Evolutionary conservation across 2,797 vertebrate species (phyloP).

Genomic region (Catamblyrhynchus diadema): DNA sequence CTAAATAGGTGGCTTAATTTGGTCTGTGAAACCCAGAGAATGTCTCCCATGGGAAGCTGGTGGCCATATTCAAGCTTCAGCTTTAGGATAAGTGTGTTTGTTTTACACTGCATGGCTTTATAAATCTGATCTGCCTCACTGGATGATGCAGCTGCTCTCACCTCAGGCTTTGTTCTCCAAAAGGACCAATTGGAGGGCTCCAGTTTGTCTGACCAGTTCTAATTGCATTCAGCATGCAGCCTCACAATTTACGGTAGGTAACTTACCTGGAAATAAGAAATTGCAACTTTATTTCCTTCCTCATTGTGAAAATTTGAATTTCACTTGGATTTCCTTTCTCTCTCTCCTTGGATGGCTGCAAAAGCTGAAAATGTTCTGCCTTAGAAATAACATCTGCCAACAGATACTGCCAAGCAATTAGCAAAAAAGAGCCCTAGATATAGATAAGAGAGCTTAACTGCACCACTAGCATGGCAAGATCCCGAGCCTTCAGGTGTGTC

Average conservation of each 20-base stretch:
- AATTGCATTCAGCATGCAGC: not conserved
- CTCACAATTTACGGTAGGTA: not conserved
- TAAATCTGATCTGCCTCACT: not conserved
- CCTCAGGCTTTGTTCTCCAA: not conserved
- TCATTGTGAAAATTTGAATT: not conserved
- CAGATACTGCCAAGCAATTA: not conserved
- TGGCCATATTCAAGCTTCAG: not conserved
- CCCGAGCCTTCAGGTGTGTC: not conserved
- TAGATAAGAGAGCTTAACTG: not conserved
- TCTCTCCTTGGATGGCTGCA: not conserved
- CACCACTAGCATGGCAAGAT: not conserved
- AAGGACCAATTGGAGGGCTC: not conserved
- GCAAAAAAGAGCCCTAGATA: not conserved
- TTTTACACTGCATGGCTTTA: not conserved
- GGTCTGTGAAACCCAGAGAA: not conserved
- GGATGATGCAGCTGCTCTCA: not conserved
- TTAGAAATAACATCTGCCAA: not conserved
- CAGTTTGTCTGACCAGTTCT: not conserved
- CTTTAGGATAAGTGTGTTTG: not conserved
- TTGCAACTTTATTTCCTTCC: not conserved
- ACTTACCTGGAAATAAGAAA: not conserved
- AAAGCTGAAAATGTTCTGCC: not conserved
- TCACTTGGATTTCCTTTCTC: not conserved
- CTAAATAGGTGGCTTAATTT: not conserved
- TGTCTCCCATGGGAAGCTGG: accelerated